Conservation (phyloP, 2,888 invertebrate genomes). For the Lomographa bimaculata region DNA sequence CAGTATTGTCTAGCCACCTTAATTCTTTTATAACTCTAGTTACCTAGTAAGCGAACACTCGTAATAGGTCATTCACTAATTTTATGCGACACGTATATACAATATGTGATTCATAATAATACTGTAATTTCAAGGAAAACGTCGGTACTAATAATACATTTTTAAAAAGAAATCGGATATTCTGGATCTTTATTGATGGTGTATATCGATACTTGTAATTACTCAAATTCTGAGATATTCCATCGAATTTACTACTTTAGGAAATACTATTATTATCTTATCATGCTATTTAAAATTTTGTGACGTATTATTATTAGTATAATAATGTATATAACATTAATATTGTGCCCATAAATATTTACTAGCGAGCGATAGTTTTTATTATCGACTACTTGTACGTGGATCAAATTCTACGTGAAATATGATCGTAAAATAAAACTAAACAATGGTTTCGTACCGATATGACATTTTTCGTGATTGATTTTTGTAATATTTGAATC, state of each 20-base stretch:
- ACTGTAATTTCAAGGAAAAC: neutral
- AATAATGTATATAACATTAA: slow-evolving; percentile 9
- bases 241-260: no score
- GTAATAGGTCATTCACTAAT: slow-evolving; percentile 1
- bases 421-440: slow-evolving; percentile 13
- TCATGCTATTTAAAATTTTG: slow-evolving; percentile 28
- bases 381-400: slow-evolving; percentile 20
- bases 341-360: slow-evolving; percentile 32
- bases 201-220: no score
- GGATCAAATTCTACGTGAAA: slow-evolving; percentile 16
- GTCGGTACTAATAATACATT: no score
- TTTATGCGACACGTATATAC: neutral
- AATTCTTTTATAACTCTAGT: neutral
- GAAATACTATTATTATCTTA: no score
- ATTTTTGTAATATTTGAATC: neutral
- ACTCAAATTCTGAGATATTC: no score
- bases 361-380: slow-evolving; percentile 24
- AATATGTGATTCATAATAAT: slow-evolving; percentile 5
- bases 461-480: slow-evolving; percentile 1
- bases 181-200: no score
- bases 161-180: no score
- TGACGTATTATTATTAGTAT: no score
- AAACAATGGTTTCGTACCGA: no score
- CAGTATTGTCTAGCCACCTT: neutral
- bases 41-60: no score